Base-by-base conservation (phyloP, 1,140 invertebrate species). In the Drosophila kikkawai region DNA sequence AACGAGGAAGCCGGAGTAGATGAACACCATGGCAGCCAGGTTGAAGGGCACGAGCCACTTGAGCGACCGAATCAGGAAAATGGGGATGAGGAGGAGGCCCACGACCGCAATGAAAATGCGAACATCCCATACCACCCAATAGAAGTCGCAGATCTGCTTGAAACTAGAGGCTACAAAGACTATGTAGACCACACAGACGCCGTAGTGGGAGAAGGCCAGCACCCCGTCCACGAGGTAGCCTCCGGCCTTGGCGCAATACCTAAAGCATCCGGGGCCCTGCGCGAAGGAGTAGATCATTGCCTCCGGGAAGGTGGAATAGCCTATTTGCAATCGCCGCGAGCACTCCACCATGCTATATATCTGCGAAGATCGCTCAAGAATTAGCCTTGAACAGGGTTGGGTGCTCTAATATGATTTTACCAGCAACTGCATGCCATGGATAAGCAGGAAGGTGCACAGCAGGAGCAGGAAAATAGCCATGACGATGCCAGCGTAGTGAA, bases 31-130 rank as follows among this genome's bases (percentile, higher is more conserved):
- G 29, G 81, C 81, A 3, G 55, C 0, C 1, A 80, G 45, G 11
- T 75, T 76, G 7, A 69, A 48, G 2, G 81, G 81, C 22, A 84
- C 67, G 32, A 84, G 34, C 45, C 71, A 84, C 55, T 84, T 84
- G 0, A 84, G 48, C 12, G 61, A 39, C 15, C 58, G 67, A 4
- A 84, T n/a, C 0, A 77, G 4, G 39, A 84, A 84, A 6, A 64
- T 2, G 0, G 66, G 64, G 12, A 84, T 32, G 1, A 8, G 7
- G 0, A 17, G 4, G 0, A 73, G 0, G 1, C 71, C 80, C 7
- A 84, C 12, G 7, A 77, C 0, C 0, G 45, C 55, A 12, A 76
- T 55, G 9, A 44, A 61, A 11, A 73, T n/a, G 9, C 64, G 48
- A 2, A 84, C 0, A 26, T 84, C 70, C 0, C 26, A 0, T 3